Evolutionary conservation across 2,888 invertebrate genomes (phyloP).

Genomic region (Andrena haemorrhoa): DNA sequence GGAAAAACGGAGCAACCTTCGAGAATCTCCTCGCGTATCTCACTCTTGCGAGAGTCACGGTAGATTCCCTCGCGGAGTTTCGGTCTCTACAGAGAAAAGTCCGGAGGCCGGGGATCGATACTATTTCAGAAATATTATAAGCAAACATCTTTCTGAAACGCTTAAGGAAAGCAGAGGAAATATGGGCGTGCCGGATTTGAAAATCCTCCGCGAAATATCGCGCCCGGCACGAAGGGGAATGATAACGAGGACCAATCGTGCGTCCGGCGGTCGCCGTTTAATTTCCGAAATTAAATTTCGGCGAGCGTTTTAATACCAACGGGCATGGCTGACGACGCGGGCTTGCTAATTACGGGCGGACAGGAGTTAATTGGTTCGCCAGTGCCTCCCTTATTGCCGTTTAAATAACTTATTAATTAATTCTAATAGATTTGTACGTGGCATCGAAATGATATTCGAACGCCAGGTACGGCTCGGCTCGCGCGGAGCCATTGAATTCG

Average conservation of each 20-base stretch:
- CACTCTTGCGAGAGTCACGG: background rate
- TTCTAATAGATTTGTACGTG: conserved; percentile 47
- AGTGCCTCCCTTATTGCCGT: conserved; percentile 31
- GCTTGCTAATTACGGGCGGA: conserved; percentile 26
- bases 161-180: too few relatives aligned
- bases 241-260: background rate
- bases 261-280: background rate
- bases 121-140: too few relatives aligned
- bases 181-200: background rate
- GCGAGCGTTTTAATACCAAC: conserved; percentile 16
- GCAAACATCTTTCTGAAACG: too few relatives aligned
- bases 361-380: conserved; percentile 41
- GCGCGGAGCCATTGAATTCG: conserved; percentile 10
- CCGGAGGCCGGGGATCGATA: background rate
- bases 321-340: conserved; percentile 11
- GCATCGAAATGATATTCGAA: conserved; percentile 20
- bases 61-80: too few relatives aligned
- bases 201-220: background rate
- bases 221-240: background rate
- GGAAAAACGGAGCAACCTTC: background rate
- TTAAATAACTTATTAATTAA: conserved; percentile 59
- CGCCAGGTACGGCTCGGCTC: conserved; percentile 13
- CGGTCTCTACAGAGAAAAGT: background rate
- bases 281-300: conserved; percentile 31
- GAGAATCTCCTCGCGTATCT: background rate